A percentile compares a stretch with the other conserved stretches of the same genome.
Conservation (phyloP, 2,797 vertebrate genomes). For the Lithobates sylvaticus region DNA sequence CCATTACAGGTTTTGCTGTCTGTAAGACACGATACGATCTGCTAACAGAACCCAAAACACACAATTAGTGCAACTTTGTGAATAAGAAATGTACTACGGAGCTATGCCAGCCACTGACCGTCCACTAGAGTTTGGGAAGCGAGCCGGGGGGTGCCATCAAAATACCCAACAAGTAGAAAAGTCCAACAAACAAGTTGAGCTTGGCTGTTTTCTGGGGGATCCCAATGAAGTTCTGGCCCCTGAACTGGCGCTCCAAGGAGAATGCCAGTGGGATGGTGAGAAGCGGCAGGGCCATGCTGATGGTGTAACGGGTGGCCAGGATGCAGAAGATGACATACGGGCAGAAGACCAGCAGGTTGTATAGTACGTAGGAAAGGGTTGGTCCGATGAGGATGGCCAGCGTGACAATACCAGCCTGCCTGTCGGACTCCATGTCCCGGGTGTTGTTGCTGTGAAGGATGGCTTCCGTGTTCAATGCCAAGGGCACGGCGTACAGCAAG, state of each 20-base stretch:
- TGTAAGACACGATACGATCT: too few species aligned
- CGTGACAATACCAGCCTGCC: constrained; percentile 94
- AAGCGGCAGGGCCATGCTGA: constrained; percentile 94
- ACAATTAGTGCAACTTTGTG: too few species aligned
- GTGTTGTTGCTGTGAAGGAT: constrained; percentile 99
- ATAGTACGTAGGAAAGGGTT: constrained; percentile 90
- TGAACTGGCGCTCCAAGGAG: constrained; percentile 92
- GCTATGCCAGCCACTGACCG: background rate
- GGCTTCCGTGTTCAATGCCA: constrained; percentile 96
- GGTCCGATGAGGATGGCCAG: constrained; percentile 95
- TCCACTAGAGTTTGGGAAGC: constrained; percentile 81
- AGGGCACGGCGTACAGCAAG: constrained; percentile 90
- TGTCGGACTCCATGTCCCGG: constrained; percentile 95
- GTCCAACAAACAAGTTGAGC: constrained; percentile 93
- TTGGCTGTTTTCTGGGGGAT: constrained; percentile 96
- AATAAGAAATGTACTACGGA: too few species aligned
- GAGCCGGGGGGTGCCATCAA: constrained; percentile 87
- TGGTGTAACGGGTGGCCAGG: constrained; percentile 91
- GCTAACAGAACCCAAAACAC: too few species aligned
- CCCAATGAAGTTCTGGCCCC: constrained; percentile 87
- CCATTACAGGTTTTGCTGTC: too few species aligned
- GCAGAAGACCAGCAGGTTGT: constrained; percentile 90
- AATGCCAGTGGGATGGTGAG: constrained; percentile 98
- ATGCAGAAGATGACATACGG: constrained; percentile 94
- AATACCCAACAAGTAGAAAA: constrained; percentile 95